Conservation (phyloP, 2,797 vertebrate genomes). For the Aselliscus stoliczkanus region DNA sequence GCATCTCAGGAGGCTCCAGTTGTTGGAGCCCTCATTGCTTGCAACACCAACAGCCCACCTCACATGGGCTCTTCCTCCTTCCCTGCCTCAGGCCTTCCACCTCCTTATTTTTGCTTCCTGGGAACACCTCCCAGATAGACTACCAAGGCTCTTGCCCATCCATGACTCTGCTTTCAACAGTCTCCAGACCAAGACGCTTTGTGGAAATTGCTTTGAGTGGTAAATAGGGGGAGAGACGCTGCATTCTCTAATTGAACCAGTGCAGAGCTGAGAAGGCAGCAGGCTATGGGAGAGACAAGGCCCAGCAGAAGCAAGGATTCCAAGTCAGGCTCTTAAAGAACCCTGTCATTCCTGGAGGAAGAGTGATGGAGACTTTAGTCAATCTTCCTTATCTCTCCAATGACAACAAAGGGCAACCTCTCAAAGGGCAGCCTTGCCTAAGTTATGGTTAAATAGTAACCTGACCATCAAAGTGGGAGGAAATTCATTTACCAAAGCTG, state of each 20-base stretch:
- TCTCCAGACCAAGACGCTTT: not conserved
- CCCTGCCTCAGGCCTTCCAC: rapidly evolving
- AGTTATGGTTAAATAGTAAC: not conserved
- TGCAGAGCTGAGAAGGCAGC: not conserved
- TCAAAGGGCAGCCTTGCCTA: not conserved
- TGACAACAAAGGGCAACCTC: not conserved
- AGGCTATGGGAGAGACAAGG: no score
- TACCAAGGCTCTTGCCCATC: not conserved
- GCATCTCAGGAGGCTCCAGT: rapidly evolving
- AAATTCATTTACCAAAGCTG: not conserved
- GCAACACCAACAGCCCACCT: no score
- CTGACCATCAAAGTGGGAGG: not conserved
- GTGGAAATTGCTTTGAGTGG: not conserved
- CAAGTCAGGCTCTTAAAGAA: not conserved
- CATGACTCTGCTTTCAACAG: not conserved
- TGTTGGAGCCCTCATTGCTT: not conserved
- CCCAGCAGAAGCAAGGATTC: not conserved
- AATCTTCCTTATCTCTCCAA: not conserved
- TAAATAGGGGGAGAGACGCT: not conserved
- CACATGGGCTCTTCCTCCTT: rapidly evolving
- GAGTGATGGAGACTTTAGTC: not conserved
- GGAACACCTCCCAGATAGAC: not conserved
- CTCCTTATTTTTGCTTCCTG: not conserved
- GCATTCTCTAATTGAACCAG: not conserved
- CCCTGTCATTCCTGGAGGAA: not conserved